Base-by-base conservation (phyloP, 2,888 invertebrate species). In the Erebia aethiops region DNA sequence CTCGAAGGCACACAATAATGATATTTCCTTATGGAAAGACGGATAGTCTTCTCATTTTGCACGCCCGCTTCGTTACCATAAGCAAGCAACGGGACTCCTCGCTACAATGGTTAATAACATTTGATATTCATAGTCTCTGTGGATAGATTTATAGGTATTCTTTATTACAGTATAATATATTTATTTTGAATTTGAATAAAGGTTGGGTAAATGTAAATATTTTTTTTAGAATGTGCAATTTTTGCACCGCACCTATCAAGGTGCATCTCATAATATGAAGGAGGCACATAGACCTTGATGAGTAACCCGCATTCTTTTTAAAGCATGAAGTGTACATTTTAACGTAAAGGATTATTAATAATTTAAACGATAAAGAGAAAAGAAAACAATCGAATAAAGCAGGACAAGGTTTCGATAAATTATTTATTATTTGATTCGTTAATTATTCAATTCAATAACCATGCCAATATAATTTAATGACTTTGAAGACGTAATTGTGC, bases 21-120 rank as follows among this genome's bases (percentile, higher is more conserved):
- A 46, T 66, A 66, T 66, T 66, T 66, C 66, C 43, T 66, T 57
- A 57, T 46, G 43, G 43, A 21, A 56, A 56, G 66, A 41, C 64
- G 26, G 62, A 67, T 62, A 54, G 67, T 35, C 62, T 67, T 18
- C 62, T 63, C 61, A 43, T 66, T 71, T 54, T 67, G 61, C 67
- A 70, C 70, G 66, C 66, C 35, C 62, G 57, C 62, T 67, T 67
- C 63, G 71, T 71, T 71, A 64, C 63, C 63, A 64, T 60, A 58
- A 64, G 67, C 58, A 58, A 58, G 67, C 58, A 67, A 67, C 67
- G 58, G 58, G 58, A 67, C 49, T 60, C 67, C 49, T 16, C 58
- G 58, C 67, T 67, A 67, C 67, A 67, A 67, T 67, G 58, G 67
- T 67, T 67, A 67, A 67, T 67, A 58, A 58, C 58, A 67, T 67